These are phyloP conservation scores for Habropoda laboriosa DNA, from an alignment of 1,140 invertebrate genomes.

Conservation along the genomic window DNA sequence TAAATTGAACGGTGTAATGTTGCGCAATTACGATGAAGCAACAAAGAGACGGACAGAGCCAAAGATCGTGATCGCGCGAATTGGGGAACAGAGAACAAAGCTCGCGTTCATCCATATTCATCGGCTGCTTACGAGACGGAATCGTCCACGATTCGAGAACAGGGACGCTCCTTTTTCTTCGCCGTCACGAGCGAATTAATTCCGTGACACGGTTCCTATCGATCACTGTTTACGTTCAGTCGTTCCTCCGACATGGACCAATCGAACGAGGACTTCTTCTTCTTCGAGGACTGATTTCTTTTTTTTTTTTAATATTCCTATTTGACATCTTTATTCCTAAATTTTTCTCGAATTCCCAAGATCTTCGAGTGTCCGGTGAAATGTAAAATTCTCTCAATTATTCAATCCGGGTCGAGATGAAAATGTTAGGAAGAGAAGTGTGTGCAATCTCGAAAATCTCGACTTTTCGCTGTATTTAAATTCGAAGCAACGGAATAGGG, in stretches of 20 bases:
- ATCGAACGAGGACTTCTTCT: background rate
- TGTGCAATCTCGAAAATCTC: too few relatives aligned
- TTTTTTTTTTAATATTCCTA: too few relatives aligned
- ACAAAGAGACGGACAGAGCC: background rate
- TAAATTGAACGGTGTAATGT: background rate
- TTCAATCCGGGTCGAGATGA: too few relatives aligned
- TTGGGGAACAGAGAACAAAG: slow-evolving; percentile 45
- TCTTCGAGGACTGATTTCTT: too few relatives aligned
- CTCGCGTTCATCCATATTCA: slow-evolving; percentile 66
- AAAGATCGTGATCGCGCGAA: slow-evolving; percentile 48
- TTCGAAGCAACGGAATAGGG: too few relatives aligned
- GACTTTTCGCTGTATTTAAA: too few relatives aligned
- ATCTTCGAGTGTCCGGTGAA: too few relatives aligned
- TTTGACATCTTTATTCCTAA: too few relatives aligned
- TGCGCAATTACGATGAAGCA: too few relatives aligned
- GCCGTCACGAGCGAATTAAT: slow-evolving; percentile 62
- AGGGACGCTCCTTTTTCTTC: slow-evolving; percentile 48
- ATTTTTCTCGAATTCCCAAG: too few relatives aligned
- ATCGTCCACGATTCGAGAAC: slow-evolving; percentile 39
- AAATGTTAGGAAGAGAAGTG: too few relatives aligned
- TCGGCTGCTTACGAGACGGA: slow-evolving; percentile 56
- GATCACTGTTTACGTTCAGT: slow-evolving; percentile 42
- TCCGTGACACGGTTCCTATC: slow-evolving; percentile 60
- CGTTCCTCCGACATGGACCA: background rate
- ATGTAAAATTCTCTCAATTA: too few relatives aligned